These are phyloP conservation scores for Pangasius larnaudii DNA, from an alignment of 2,797 vertebrate species.

Conservation along the genomic window DNA sequence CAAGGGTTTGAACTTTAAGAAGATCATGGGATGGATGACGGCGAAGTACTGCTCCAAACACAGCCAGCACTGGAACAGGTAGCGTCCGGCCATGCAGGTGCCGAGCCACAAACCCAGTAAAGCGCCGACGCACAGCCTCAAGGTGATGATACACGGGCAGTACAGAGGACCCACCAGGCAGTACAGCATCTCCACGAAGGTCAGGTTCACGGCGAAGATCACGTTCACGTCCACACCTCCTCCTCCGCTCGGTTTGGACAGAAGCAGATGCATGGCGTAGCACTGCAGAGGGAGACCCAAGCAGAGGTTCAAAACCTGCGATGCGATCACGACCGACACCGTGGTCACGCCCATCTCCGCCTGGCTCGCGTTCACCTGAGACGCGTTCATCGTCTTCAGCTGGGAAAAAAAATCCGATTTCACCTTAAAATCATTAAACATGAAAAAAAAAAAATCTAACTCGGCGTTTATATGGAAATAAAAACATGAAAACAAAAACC, in stretches of 20 bases:
- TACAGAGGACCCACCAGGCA: constrained; percentile 39
- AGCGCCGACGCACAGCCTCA: constrained; percentile 15
- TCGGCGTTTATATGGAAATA: background rate
- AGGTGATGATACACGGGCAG: constrained; percentile 14
- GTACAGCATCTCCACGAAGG: constrained; percentile 18
- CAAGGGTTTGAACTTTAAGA: constrained; percentile 31
- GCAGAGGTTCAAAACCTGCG: constrained; percentile 26
- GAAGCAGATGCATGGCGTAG: constrained; percentile 35
- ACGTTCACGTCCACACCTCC: constrained; percentile 18
- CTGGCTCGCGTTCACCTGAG: background rate
- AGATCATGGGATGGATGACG: constrained; percentile 26
- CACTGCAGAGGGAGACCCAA: constrained; percentile 36
- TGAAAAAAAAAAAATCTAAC: background rate
- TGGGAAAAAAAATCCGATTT: background rate
- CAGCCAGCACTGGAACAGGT: constrained; percentile 41
- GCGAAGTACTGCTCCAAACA: constrained; percentile 41
- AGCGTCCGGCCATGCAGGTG: constrained; percentile 19
- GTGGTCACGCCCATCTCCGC: background rate
- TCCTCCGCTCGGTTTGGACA: background rate
- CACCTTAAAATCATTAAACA: background rate
- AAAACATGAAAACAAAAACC: background rate
- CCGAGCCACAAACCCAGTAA: constrained; percentile 41
- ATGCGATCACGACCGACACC: constrained; percentile 5
- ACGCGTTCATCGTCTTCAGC: constrained; percentile 26
- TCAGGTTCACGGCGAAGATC: constrained; percentile 31